Conservation (phyloP, 2,888 invertebrate species). For the Leptothorax acervorum region DNA sequence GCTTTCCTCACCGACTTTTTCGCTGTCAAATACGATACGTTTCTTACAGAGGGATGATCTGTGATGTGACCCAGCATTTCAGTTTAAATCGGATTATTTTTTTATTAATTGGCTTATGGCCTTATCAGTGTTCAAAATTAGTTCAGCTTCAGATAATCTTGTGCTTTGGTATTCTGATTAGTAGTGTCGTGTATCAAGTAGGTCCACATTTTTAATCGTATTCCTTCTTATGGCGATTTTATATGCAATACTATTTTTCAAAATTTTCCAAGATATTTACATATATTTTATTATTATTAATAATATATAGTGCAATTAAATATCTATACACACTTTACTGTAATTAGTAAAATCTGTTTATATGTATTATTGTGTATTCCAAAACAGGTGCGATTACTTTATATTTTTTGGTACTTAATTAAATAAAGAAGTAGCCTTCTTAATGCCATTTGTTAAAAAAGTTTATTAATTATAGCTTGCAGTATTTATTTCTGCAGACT, state of each 20-base stretch:
- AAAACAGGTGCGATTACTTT: background rate
- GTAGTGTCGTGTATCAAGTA: background rate
- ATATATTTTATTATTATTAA: background rate
- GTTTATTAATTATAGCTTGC: constrained; percentile 21
- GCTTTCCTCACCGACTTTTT: too few species aligned
- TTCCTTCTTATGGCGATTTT: background rate
- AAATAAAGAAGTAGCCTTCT: background rate
- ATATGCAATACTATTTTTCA: background rate
- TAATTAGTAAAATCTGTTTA: background rate
- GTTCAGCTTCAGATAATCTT: background rate
- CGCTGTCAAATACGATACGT: background rate
- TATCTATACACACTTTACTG: background rate
- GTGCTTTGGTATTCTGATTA: background rate
- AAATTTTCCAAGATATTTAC: background rate
- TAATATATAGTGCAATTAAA: background rate
- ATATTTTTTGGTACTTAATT: background rate
- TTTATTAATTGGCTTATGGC: background rate
- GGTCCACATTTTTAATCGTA: background rate
- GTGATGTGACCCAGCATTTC: background rate
- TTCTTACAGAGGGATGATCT: constrained; percentile 1
- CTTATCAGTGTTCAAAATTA: background rate
- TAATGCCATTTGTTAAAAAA: background rate
- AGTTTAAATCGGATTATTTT: background rate
- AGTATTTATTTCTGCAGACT: background rate
- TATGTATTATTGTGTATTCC: background rate